Evolutionary conservation across 2,797 vertebrate species (phyloP), one percentile per base, ranked within the genome.

Genomic region (Rhyacichthys aspro): DNA sequence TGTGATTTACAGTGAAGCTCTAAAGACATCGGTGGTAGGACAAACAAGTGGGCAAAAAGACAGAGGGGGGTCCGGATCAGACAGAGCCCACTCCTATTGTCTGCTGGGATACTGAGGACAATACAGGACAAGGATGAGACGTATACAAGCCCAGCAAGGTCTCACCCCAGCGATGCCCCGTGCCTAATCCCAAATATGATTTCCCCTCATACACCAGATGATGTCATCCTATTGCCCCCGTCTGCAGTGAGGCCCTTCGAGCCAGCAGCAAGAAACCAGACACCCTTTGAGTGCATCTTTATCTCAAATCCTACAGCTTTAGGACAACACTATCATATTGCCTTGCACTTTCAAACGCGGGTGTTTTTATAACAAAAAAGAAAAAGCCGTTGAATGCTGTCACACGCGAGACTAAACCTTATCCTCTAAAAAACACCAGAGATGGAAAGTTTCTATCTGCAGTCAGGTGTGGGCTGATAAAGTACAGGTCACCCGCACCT

Each of bases 81-180:
- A 85, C 86, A 65, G 68, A 71, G 64, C 53, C 67, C 41, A 10
- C 72, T 74, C 65, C 84, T 65, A 86, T 90, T 91, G 90, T 91
- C 83, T 86, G 72, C 62, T 16, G 61, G 56, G 74, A 72, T 47
- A 63, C 43, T 0, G 44, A 75, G 74, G 69, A 83, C 82, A 87
- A 89, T 79, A 74, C 42, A 50, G 78, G 83, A 80, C 81, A 86
- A 84, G 61, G 38, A 61, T 45, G 60, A 61, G 76, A 85, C 84
- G 81, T 76, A 82, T 72, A 72, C 77, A 60, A 83, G 81, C 74
- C 70, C 64, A 52, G 17, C 60, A 47, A 67, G 72, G 81, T 70
- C 82, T 88, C 85, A 84, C 82, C 80, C 87, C 81, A 70, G 79
- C 34, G 37, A 85, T 81, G 74, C 63, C 42, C 70, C 61, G 18